phyloP scores from a whole-genome alignment of 1,140 invertebrate genomes.

The Thrips palmi region DNA sequence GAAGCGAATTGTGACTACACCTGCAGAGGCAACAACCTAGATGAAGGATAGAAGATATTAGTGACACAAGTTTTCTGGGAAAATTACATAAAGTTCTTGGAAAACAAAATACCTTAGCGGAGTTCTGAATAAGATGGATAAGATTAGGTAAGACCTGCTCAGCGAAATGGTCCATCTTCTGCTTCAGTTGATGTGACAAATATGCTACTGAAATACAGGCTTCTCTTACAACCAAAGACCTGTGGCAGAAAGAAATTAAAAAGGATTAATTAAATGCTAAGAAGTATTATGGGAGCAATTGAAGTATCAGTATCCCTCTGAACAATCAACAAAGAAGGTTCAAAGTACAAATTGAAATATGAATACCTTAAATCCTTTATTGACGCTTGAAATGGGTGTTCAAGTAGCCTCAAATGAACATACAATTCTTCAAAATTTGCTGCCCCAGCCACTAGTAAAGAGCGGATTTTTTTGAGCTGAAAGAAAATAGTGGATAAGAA shows the following conservation, averaged over 20 bases:
- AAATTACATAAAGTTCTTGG: slow-evolving; percentile 7
- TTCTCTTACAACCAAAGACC: slow-evolving; percentile 74
- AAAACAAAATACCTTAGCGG: slow-evolving; percentile 55
- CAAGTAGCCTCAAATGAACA: slow-evolving; percentile 55
- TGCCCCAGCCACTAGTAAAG: slow-evolving; percentile 61
- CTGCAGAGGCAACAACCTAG: slow-evolving; percentile 83
- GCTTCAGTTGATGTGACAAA: slow-evolving; percentile 64
- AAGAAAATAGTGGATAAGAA: slow-evolving; percentile 17
- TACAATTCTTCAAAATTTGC: slow-evolving; percentile 66
- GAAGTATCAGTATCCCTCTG: not conserved
- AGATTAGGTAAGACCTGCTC: slow-evolving; percentile 63
- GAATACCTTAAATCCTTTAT: slow-evolving; percentile 71
- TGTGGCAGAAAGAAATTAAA: slow-evolving; percentile 12
- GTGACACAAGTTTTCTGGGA: slow-evolving; percentile 5
- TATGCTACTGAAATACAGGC: slow-evolving; percentile 87
- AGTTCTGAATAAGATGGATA: slow-evolving; percentile 87
- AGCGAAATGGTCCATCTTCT: slow-evolving; percentile 69
- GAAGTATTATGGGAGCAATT: slow-evolving; percentile 1
- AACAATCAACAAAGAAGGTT: too few relatives aligned
- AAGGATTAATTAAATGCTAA: not conserved
- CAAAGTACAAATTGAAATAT: not conserved
- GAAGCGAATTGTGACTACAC: slow-evolving; percentile 69
- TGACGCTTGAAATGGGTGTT: slow-evolving; percentile 60
- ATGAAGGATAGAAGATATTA: slow-evolving; percentile 8
- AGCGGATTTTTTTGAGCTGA: slow-evolving; percentile 69